Base-by-base conservation (phyloP, 2,797 vertebrate species). In the Danio tinwini region DNA sequence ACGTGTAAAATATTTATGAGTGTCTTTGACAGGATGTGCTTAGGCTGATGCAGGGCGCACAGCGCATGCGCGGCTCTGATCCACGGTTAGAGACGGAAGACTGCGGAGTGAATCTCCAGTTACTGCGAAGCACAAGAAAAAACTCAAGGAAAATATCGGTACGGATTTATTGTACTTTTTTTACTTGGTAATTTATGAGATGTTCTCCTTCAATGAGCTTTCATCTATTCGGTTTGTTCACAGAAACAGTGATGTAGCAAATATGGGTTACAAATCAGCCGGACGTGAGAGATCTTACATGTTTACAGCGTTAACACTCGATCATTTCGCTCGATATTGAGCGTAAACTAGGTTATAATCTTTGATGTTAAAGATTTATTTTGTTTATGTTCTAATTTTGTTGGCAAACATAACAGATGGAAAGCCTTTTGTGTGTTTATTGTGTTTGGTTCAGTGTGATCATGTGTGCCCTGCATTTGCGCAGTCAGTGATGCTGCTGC, bases 401-500 rank as follows among this genome's bases (percentile, higher is more conserved):
- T 17, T 67, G 79, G 7, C 83, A 42, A 87, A 45, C 74, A n/a
- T 72, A 68, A 53, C 77, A 47, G 21, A 55, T 14, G 49, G 16
- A 56, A 79, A 79, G 72, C 68, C 73, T 52, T 77, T 70, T 63
- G 74, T 72, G 17, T 53, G 5, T 81, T 72, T 11, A 80, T 50
- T 58, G 29, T 83, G 5, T 76, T 76, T 62, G 44, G 74, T 29
- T 82, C 64, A 85, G 80, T 84, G 81, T 82, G 85, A 80, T 55
- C 70, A 58, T 42, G 0, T 42, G 53, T 67, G 63, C n/a, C 74
- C 71, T 29, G 76, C 80, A 81, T 65, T 1, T 86, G 83, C 89
- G 87, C 82, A 85, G 64, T 12, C 63, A 49, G 19, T 37, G 17
- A 37, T 6, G 67, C 45, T 55, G 56, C 58, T 53, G 58, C 68